Conservation (phyloP, 2,113 vertebrate species). For the Galbula dea region DNA sequence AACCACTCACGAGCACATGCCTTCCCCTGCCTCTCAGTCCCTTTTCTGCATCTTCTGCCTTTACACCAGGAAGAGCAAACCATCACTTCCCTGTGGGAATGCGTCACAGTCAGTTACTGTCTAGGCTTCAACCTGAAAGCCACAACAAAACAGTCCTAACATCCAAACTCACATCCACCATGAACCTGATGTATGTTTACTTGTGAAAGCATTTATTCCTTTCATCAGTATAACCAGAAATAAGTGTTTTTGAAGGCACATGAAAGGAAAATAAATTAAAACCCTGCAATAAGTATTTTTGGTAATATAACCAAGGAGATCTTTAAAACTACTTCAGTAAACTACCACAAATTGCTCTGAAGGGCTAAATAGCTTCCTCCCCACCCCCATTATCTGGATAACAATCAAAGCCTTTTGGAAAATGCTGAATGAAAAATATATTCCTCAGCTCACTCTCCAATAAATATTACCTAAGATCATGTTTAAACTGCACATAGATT, state of each 20-base stretch:
- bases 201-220: background rate
- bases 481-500: background rate
- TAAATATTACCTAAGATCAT: background rate
- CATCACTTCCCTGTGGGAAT: rapidly evolving
- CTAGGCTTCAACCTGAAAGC: background rate
- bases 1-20: rapidly evolving
- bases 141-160: background rate
- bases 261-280: rapidly evolving
- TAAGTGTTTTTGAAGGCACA: rapidly evolving
- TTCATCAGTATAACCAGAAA: background rate
- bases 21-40: background rate
- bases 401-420: background rate
- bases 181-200: rapidly evolving
- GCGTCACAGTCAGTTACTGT: background rate
- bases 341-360: background rate
- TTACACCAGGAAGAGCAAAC: background rate
- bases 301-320: background rate
- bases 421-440: background rate
- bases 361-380: background rate
- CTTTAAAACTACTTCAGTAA: background rate
- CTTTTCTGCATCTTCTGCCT: background rate
- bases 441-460: background rate
- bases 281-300: background rate
- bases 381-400: background rate
- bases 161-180: background rate